These are phyloP conservation scores for Syrmaticus mikado DNA, from an alignment of 2,113 vertebrate genomes.

Conservation along the genomic window DNA sequence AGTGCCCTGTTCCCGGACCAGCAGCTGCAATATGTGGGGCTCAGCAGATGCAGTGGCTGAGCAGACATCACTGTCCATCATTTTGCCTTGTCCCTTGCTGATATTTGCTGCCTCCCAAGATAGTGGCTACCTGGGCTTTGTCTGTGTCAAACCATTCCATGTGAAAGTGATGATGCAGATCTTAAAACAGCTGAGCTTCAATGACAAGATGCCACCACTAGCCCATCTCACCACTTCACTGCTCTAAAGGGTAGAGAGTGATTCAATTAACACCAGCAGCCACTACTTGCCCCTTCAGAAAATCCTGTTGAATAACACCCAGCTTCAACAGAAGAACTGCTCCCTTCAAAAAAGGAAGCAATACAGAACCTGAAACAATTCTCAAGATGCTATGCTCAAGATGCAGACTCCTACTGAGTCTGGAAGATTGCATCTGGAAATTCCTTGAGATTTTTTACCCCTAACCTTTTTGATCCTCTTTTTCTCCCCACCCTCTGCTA, in stretches of 20 bases:
- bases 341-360: neutral
- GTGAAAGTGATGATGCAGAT: neutral
- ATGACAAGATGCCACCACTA: neutral
- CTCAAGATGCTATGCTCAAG: neutral
- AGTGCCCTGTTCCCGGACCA: rapidly evolving
- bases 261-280: neutral
- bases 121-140: neutral
- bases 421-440: neutral
- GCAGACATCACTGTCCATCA: neutral
- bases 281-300: neutral
- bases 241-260: neutral
- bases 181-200: neutral
- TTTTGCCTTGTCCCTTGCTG: neutral
- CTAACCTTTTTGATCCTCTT: neutral
- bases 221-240: rapidly evolving
- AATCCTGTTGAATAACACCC: neutral
- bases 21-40: rapidly evolving
- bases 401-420: neutral
- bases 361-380: neutral
- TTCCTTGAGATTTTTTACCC: neutral
- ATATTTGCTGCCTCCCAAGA: neutral
- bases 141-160: neutral
- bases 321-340: neutral
- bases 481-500: neutral
- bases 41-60: neutral